Percentiles rank a stretch among this genome's conserved stretches.
These are phyloP conservation scores for Hyposoter didymator DNA, from an alignment of 2,888 invertebrate species.

Conservation along the genomic window DNA sequence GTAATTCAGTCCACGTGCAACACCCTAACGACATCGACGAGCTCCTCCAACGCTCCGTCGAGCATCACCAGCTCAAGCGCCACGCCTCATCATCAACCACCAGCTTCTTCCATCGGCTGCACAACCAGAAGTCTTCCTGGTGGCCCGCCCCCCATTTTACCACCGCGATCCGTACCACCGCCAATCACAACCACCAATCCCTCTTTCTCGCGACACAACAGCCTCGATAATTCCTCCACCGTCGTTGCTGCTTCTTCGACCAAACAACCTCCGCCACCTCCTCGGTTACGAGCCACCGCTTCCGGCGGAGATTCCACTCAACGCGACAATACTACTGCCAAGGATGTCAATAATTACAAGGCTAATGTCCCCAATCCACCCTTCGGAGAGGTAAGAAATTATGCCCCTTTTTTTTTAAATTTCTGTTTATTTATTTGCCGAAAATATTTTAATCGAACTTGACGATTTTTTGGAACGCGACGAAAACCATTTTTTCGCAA, in stretches of 20 bases:
- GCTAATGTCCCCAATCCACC: conserved; percentile 82
- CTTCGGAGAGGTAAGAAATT: conserved; percentile 82
- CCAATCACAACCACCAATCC: conserved; percentile 75
- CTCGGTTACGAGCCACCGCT: conserved; percentile 78
- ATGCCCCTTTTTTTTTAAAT: not conserved
- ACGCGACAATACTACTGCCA: conserved; percentile 80
- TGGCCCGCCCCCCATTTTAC: conserved; percentile 75
- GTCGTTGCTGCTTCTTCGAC: conserved; percentile 39
- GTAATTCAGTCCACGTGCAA: conserved; percentile 77
- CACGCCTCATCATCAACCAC: conserved; percentile 73
- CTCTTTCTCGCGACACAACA: conserved; percentile 77
- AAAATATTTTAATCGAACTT: not conserved
- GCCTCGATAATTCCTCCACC: conserved; percentile 74
- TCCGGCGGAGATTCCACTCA: conserved; percentile 77
- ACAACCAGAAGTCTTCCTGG: conserved; percentile 74
- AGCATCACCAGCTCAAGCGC: conserved; percentile 80
- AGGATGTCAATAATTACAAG: conserved; percentile 81
- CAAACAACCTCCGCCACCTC: conserved; percentile 79
- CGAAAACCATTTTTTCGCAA: not conserved
- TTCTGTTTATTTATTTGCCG: not conserved
- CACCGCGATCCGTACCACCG: conserved; percentile 76
- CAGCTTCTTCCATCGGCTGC: conserved; percentile 65
- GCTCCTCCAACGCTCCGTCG: conserved; percentile 79
- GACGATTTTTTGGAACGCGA: not conserved
- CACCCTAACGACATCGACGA: conserved; percentile 77